A percentile compares a stretch with the other conserved stretches of the same genome.
Conservation (phyloP, 2,113 vertebrate species). For the Falco punctatus region DNA sequence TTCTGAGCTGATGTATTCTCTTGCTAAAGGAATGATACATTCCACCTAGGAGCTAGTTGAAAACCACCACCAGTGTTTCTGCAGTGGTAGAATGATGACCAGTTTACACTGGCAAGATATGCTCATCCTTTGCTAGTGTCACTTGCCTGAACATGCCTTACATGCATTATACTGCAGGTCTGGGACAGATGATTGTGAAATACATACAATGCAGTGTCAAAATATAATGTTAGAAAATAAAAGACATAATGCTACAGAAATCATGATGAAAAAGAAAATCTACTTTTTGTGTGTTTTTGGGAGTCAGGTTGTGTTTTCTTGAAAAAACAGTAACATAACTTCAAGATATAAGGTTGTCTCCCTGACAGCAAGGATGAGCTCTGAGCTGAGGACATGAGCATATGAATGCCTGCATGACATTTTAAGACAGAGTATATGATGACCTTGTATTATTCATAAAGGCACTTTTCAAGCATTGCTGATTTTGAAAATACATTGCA, state of each 20-base stretch:
- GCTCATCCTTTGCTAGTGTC: not conserved
- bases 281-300: constrained; percentile 47
- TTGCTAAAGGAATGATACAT: not conserved
- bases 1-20: not conserved
- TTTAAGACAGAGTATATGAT: not conserved
- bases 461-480: constrained; percentile 1
- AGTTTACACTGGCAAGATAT: not conserved
- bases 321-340: not conserved
- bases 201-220: not conserved
- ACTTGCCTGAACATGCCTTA: not conserved
- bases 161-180: not conserved
- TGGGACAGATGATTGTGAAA: not conserved
- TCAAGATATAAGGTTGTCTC: not conserved
- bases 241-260: not conserved
- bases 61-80: not conserved
- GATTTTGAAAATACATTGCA: constrained; percentile 23
- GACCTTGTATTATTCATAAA: constrained; percentile 5
- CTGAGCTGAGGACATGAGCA: not conserved
- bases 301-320: not conserved
- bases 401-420: not conserved
- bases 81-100: not conserved
- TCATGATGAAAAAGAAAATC: not conserved
- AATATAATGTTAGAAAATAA: not conserved
- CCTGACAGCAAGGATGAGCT: constrained; percentile 25
- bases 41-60: not conserved